Evolutionary conservation across 2,797 vertebrate species (phyloP).

Genomic region (Nannoperca australis): DNA sequence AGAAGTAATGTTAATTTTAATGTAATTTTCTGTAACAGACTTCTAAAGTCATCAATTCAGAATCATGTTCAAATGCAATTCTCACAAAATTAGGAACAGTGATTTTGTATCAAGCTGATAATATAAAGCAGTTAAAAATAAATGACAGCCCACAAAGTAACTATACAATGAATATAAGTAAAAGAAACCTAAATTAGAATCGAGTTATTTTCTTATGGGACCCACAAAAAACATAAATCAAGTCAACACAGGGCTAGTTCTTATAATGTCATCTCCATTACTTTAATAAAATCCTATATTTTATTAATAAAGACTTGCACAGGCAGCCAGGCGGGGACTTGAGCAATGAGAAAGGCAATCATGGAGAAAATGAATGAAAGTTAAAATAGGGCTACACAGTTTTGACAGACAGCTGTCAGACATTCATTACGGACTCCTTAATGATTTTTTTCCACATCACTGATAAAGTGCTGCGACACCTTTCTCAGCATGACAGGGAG

Average conservation of each 20-base stretch:
- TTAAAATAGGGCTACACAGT: constrained; percentile 32
- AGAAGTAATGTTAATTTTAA: not conserved
- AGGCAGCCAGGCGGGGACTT: constrained; percentile 24
- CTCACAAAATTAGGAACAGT: not conserved
- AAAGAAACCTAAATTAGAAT: not conserved
- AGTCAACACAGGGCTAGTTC: not conserved
- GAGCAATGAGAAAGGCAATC: constrained; percentile 59
- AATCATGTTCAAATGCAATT: not conserved
- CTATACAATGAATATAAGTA: not conserved
- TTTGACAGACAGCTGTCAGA: constrained; percentile 81
- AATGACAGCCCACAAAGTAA: not conserved
- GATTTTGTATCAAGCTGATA: not conserved
- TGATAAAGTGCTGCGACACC: constrained; percentile 56
- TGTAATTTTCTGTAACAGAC: not conserved
- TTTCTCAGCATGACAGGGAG: constrained; percentile 50
- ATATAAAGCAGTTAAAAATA: not conserved
- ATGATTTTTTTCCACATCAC: constrained; percentile 58
- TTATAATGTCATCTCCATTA: constrained; percentile 12
- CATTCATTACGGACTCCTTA: constrained; percentile 62
- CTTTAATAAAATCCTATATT: constrained; percentile 32
- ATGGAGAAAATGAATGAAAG: constrained; percentile 66
- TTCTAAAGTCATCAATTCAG: not conserved
- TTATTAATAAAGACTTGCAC: constrained; percentile 58
- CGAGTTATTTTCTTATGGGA: not conserved
- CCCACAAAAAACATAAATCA: not conserved